These are phyloP conservation scores for Nesospiza acunhae DNA, from an alignment of 2,113 vertebrate species.

Conservation along the genomic window DNA sequence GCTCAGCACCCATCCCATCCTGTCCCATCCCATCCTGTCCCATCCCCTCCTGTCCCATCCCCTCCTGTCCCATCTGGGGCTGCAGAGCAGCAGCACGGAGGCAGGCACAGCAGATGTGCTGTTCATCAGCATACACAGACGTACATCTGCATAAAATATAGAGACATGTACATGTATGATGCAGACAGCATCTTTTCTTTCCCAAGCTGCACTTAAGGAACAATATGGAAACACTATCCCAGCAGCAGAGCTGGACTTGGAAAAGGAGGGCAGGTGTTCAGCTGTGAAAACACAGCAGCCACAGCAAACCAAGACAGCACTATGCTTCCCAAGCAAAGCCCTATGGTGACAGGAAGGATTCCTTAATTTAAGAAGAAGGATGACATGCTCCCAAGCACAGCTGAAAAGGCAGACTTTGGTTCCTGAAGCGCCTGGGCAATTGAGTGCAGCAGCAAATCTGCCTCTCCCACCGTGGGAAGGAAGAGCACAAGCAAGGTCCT, in stretches of 20 bases:
- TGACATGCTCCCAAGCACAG: background rate
- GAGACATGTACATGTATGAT: background rate
- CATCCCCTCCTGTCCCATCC: accelerated
- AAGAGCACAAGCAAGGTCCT: accelerated
- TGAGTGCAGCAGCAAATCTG: background rate
- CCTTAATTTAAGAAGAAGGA: background rate
- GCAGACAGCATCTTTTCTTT: background rate
- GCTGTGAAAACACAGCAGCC: background rate
- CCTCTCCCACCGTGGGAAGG: accelerated
- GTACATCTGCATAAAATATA: accelerated
- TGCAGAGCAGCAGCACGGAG: accelerated
- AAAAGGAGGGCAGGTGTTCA: background rate
- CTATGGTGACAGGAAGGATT: background rate
- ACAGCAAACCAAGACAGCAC: background rate
- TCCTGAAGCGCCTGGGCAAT: background rate
- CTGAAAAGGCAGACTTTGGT: background rate
- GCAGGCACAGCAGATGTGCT: background rate
- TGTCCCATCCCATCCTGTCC: accelerated
- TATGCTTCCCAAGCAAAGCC: background rate
- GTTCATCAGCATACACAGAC: background rate
- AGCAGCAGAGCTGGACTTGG: background rate
- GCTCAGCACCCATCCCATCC: background rate
- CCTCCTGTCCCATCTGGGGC: accelerated
- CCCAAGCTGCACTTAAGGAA: background rate
- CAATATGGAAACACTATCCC: background rate